Evolutionary conservation across 2,888 invertebrate species (phyloP).

Genomic region (Heliconius charithonia): DNA sequence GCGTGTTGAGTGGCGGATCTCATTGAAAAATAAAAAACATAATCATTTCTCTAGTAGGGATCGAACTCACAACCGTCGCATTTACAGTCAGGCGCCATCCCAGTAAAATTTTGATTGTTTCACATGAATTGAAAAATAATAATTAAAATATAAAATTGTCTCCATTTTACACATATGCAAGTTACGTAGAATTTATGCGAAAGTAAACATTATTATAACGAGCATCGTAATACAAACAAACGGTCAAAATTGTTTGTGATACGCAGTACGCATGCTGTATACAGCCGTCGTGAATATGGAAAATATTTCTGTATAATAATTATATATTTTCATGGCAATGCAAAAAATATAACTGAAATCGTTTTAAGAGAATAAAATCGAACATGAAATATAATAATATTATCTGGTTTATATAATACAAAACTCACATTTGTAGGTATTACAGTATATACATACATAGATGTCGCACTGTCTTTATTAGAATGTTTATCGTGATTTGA

Average conservation of each 20-base stretch:
- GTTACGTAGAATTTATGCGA: neutral
- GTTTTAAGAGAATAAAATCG: neutral
- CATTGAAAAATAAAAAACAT: neutral
- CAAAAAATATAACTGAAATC: neutral
- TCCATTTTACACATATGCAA: neutral
- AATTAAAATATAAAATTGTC: neutral
- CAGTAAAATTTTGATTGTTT: too few relatives aligned
- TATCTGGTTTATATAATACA: neutral
- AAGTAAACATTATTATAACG: slow-evolving; percentile 24
- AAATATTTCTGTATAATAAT: slow-evolving; percentile 9
- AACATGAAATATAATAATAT: neutral
- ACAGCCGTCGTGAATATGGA: slow-evolving; percentile 4
- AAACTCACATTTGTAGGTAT: neutral
- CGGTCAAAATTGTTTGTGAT: slow-evolving; percentile 17
- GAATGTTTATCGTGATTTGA: slow-evolving; percentile 9
- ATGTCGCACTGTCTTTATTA: too few relatives aligned
- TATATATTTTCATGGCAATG: neutral
- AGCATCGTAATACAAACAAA: slow-evolving; percentile 21
- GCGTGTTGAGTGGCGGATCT: neutral
- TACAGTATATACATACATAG: neutral
- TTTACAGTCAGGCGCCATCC: neutral
- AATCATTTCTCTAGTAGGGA: neutral
- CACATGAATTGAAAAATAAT: too few relatives aligned
- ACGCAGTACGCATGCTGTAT: slow-evolving; percentile 4
- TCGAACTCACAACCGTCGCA: neutral